Percentiles rank a stretch among this genome's conserved stretches.
Conservation (phyloP, 2,888 invertebrate genomes). For the Tiliacea aurago region DNA sequence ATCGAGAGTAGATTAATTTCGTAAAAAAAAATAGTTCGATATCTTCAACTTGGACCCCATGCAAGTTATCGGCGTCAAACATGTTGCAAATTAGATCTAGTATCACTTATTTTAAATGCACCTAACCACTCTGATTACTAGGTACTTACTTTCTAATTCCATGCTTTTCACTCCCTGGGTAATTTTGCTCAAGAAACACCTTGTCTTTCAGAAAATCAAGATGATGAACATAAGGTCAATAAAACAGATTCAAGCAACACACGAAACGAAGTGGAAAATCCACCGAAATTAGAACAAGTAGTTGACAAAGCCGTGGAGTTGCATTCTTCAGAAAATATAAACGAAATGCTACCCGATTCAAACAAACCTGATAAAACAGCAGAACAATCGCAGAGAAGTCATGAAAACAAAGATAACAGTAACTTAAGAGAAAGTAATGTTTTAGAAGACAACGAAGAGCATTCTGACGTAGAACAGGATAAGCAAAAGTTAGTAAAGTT, state of each 20-base stretch:
- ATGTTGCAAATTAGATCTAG: background rate
- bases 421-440: slow-evolving; percentile 35
- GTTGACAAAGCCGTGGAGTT: slow-evolving; percentile 79
- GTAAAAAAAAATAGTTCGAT: background rate
- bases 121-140: background rate
- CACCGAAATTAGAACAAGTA: slow-evolving; percentile 78
- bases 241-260: slow-evolving; percentile 47
- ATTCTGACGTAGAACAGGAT: slow-evolving; percentile 21
- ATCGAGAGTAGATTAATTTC: background rate
- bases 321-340: slow-evolving; percentile 61
- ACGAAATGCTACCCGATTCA: slow-evolving; percentile 62
- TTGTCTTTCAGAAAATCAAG: slow-evolving; percentile 65
- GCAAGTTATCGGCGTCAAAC: background rate
- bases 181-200: slow-evolving; percentile 37
- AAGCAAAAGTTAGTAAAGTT: slow-evolving; percentile 37
- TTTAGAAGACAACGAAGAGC: slow-evolving; percentile 24
- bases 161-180: background rate
- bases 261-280: slow-evolving; percentile 70
- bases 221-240: slow-evolving; percentile 51
- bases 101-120: background rate
- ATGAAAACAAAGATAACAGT: slow-evolving; percentile 38
- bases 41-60: background rate
- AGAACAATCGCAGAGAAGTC: slow-evolving; percentile 29
- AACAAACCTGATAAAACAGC: slow-evolving; percentile 6
- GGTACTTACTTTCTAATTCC: background rate